phyloP scores from a whole-genome alignment of 1,140 invertebrate genomes.

The Laupala kohalensis region DNA sequence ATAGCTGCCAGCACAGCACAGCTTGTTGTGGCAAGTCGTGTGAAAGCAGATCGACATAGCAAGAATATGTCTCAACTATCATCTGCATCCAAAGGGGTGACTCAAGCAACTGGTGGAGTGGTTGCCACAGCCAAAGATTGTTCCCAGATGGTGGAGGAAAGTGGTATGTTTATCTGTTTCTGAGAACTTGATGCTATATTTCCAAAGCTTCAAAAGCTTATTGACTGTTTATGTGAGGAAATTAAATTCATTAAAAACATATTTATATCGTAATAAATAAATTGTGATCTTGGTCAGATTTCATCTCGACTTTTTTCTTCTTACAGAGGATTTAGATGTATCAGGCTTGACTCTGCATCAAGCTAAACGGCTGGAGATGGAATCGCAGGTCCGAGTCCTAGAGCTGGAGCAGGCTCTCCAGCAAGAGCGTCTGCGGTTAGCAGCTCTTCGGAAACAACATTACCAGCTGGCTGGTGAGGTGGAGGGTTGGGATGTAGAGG shows the following conservation, averaged over 20 bases:
- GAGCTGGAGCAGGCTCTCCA: conserved; percentile 84
- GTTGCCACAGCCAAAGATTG: conserved; percentile 87
- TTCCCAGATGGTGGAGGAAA: conserved; percentile 71
- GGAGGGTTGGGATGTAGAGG: conserved; percentile 2
- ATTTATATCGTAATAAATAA: not conserved
- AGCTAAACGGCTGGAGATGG: conserved; percentile 91
- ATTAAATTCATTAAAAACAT: not conserved
- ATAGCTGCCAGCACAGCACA: conserved; percentile 95
- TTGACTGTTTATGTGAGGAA: no score
- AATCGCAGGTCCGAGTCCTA: conserved; percentile 80
- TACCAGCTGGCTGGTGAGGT: conserved; percentile 71
- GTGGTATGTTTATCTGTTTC: conserved; percentile 48
- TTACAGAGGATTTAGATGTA: conserved; percentile 75
- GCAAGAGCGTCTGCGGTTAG: conserved; percentile 68
- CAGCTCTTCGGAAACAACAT: conserved; percentile 79
- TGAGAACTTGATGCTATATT: not conserved
- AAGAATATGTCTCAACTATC: conserved; percentile 63
- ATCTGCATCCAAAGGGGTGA: conserved; percentile 74
- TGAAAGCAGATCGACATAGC: conserved; percentile 76
- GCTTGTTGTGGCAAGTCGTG: conserved; percentile 87
- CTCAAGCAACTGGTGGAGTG: conserved; percentile 76
- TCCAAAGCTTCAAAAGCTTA: no score
- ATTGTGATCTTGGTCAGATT: not conserved
- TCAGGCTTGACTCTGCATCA: conserved; percentile 80
- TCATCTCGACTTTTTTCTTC: no score